Evolutionary conservation across 2,113 vertebrate genomes (phyloP), one percentile per base, ranked within the genome.

Genomic region (Seriola aureovittata): DNA sequence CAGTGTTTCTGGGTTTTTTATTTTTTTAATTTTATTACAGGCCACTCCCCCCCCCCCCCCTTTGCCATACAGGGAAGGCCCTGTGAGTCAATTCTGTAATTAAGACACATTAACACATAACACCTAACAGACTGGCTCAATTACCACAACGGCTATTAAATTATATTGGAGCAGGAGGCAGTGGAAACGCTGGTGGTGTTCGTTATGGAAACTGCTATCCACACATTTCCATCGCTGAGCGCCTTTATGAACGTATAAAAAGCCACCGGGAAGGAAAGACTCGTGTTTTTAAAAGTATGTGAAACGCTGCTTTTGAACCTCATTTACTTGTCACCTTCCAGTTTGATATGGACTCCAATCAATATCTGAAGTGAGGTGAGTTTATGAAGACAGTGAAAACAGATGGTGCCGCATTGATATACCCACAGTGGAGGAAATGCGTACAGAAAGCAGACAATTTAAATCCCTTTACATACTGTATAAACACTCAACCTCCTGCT

Each of bases 41-140:
- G n/a, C 29, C 34, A 55, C 58, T 16, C 54, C 44, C 48, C 17
- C 5, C 34, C 5, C 34, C 21, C 4, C 40, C 25, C 25, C 21
- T 14, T 19, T 0, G 36, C 63, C 42, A 19, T 21, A 42, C 75
- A 68, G 34, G 60, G 42, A 65, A 57, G 82, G 67, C 75, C 80
- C 73, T 44, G 36, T 74, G 89, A 93, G 86, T 90, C 89, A 69
- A 12, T 70, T 68, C 63, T 85, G 78, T 90, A 91, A 94, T 94
- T 93, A 93, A 90, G 87, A 90, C 86, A 88, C 87, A 90, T 92
- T 88, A 93, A 88, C 85, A 88, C 78, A 21, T 78, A 84, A 78
- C 88, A 84, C 80, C 88, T 88, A 91, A 88, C 92, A 88, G 88
- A 91, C 87, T 76, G 87, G 76, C 77, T 87, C 89, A 86, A 90